Conservation (phyloP, 1,140 invertebrate species). For the Saxidomus purpurata region DNA sequence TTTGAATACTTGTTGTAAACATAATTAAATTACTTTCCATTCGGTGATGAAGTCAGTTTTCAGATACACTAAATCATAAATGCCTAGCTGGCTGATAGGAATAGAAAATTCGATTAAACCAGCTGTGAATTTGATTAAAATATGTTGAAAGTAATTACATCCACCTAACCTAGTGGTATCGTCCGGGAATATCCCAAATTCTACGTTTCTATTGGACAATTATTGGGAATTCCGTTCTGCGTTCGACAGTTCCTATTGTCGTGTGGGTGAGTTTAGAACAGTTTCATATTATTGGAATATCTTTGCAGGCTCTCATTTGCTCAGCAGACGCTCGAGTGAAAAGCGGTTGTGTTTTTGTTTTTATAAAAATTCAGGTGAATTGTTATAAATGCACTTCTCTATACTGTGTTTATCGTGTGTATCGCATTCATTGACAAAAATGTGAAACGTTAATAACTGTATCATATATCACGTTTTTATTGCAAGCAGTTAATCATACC, state of each 20-base stretch:
- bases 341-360: neutral
- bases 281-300: conserved; percentile 34
- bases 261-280: neutral
- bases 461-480: conserved; percentile 12
- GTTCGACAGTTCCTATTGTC: conserved; percentile 2
- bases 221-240: conserved; percentile 14
- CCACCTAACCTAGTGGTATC: neutral
- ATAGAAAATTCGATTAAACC: conserved; percentile 36
- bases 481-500: neutral
- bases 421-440: conserved; percentile 15
- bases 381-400: neutral
- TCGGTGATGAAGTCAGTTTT: conserved; percentile 24
- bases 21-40: conserved; percentile 53
- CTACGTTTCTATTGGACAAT: neutral
- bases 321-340: neutral
- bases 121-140: conserved; percentile 49
- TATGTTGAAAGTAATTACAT: conserved; percentile 7
- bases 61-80: conserved; percentile 34
- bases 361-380: neutral
- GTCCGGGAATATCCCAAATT: neutral
- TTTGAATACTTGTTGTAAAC: conserved; percentile 11
- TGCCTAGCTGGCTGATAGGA: neutral
- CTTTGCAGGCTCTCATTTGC: neutral
- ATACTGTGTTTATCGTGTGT: neutral
- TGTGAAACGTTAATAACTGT: neutral